Percentiles rank a stretch among this genome's conserved stretches.
These are phyloP conservation scores for Verasper variegatus DNA, from an alignment of 2,113 vertebrate species.

Conservation along the genomic window DNA sequence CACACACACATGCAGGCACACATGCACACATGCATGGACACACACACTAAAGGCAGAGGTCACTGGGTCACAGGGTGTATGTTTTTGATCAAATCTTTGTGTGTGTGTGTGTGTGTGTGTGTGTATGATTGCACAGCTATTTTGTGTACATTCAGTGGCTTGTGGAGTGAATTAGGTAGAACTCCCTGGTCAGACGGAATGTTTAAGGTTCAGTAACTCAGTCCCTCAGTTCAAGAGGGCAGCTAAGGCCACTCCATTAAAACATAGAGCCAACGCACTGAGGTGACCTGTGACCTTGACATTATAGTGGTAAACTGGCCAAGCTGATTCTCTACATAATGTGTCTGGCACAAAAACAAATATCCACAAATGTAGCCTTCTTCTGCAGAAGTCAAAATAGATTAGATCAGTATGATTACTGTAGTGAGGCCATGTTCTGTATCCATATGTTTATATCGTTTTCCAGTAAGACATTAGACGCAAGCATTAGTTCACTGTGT, in stretches of 20 bases:
- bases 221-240: constrained; percentile 35
- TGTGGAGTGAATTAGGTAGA: constrained; percentile 59
- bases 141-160: constrained; percentile 53
- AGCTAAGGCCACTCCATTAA: constrained; percentile 21
- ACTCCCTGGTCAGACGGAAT: constrained; percentile 71
- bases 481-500: constrained; percentile 1
- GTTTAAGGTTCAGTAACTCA: constrained; percentile 65
- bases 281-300: neutral
- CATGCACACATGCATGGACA: constrained; percentile 7
- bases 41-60: constrained; percentile 41
- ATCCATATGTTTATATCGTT: neutral
- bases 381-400: neutral
- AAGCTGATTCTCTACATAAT: neutral
- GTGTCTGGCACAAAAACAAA: neutral
- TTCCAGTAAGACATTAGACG: neutral
- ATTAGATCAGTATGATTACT: neutral
- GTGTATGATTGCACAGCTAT: constrained; percentile 63
- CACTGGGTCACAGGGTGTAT: constrained; percentile 59
- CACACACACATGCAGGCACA: constrained; percentile 16
- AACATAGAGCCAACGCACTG: constrained; percentile 7
- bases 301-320: neutral
- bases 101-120: constrained; percentile 17
- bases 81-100: constrained; percentile 32
- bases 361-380: neutral
- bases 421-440: neutral